phyloP scores from a whole-genome alignment of 2,888 invertebrate genomes.

The Axea sp. region DNA sequence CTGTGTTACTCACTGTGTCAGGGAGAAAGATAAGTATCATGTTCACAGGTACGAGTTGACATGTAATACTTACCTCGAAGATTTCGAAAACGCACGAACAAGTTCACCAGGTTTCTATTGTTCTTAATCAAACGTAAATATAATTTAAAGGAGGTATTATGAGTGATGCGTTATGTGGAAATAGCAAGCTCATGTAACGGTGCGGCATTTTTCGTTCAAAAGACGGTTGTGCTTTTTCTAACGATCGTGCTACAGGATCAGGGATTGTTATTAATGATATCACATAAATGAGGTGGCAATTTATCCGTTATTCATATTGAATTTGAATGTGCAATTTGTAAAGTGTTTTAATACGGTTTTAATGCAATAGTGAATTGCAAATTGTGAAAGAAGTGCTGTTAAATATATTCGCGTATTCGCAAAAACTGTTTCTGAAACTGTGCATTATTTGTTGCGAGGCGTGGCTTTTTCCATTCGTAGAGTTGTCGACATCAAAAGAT shows the following conservation, averaged over 20 bases:
- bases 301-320: conserved; percentile 29
- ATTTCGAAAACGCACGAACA: conserved; percentile 51
- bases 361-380: conserved; percentile 30
- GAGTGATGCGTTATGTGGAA: conserved; percentile 48
- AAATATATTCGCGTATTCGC: conserved; percentile 13
- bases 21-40: conserved; percentile 52
- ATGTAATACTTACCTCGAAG: conserved; percentile 52
- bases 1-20: conserved; percentile 51
- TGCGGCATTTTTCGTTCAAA: conserved; percentile 34
- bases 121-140: conserved; percentile 48
- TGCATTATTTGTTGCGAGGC: conserved; percentile 42
- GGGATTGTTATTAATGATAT: conserved; percentile 43
- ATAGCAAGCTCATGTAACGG: conserved; percentile 32
- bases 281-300: conserved; percentile 16
- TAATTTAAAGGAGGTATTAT: conserved; percentile 34
- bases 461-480: conserved; percentile 36
- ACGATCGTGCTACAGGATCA: conserved; percentile 14
- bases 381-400: not conserved
- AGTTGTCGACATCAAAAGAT: conserved; percentile 44
- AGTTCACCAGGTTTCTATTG: conserved; percentile 51
- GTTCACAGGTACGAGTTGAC: conserved; percentile 52
- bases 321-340: conserved; percentile 16
- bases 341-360: conserved; percentile 31
- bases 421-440: conserved; percentile 35
- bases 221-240: conserved; percentile 20